Base-by-base conservation (phyloP, 2,797 vertebrate genomes). In the Tragelaphus oryx region DNA sequence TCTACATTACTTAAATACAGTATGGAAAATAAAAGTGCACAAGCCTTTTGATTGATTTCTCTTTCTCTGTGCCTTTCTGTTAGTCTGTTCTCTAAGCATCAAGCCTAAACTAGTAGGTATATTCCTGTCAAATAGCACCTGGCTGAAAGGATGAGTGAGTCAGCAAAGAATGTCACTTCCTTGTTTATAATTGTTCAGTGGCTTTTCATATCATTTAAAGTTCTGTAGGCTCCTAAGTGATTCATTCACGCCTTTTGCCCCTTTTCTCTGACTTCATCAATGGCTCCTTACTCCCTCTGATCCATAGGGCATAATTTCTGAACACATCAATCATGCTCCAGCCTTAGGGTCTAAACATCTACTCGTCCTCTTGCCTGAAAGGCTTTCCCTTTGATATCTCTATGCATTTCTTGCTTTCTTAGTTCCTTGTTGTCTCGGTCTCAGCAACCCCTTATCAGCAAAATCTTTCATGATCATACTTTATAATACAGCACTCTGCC, bases 1-100 rank as follows among this genome's bases (percentile, higher is more conserved):
- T 92, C 96, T 97, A 86, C 91, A 95, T 93, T 98, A 98, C 97
- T 98, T 98, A 98, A 87, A 97, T 85, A 97, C 20, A 98, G 83
- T 91, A 97, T 94, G 87, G 96, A 97, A 94, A 97, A 98, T 96
- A 96, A 97, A 97, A 95, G 86, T 71, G 22, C 68, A 71, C 11
- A 71, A 71, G 8, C 8, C 11, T 87, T 82, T 92, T 37, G 57
- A n/a, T 3, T 75, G 93, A 65, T 54, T 24, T 62, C 4, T 59
- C 4, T 26, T 54, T 65, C 57, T 78, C 18, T 55, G 33, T 74
- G 55, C 12, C 26, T 33, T 48, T 87, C 16, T 50, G 6, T 74
- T 68, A 26, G 8, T 74, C 16, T 82, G 14, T 50, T 83, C 52
- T 74, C 37, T 81, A n/a, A 87, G 18, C 13, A 54, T 11, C 24